A percentile compares a stretch with the other conserved stretches of the same genome.
Evolutionary conservation across 2,113 vertebrate species (phyloP).

Genomic region (Lasiurus cinereus): DNA sequence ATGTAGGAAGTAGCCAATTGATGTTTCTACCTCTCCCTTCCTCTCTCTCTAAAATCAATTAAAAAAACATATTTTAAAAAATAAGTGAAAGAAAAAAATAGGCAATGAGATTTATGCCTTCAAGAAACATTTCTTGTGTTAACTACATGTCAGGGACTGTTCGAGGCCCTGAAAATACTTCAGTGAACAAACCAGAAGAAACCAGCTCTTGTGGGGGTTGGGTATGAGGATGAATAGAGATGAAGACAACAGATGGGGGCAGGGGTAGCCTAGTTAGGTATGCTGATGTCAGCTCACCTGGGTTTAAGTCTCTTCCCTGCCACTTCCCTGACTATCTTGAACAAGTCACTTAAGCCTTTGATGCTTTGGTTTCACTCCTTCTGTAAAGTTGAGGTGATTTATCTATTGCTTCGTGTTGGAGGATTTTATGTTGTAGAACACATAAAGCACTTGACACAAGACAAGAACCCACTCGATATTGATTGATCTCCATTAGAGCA

Average conservation of each 20-base stretch:
- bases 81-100: conserved; percentile 3
- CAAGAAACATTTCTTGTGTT: neutral
- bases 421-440: neutral
- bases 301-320: neutral
- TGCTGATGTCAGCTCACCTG: neutral
- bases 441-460: neutral
- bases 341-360: neutral
- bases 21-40: no score
- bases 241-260: neutral
- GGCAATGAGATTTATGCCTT: neutral
- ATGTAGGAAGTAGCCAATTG: no score
- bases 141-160: neutral
- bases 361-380: neutral
- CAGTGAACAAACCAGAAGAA: neutral
- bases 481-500: neutral
- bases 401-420: neutral
- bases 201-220: neutral
- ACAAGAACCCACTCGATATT: neutral
- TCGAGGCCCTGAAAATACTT: neutral
- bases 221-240: neutral
- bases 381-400: neutral
- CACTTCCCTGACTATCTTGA: neutral
- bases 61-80: neutral
- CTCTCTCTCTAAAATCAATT: no score
- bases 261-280: no score